Evolutionary conservation across 2,888 invertebrate species (phyloP), one percentile per base, ranked within the genome.

Genomic region (Dryocosmus kuriphilus): DNA sequence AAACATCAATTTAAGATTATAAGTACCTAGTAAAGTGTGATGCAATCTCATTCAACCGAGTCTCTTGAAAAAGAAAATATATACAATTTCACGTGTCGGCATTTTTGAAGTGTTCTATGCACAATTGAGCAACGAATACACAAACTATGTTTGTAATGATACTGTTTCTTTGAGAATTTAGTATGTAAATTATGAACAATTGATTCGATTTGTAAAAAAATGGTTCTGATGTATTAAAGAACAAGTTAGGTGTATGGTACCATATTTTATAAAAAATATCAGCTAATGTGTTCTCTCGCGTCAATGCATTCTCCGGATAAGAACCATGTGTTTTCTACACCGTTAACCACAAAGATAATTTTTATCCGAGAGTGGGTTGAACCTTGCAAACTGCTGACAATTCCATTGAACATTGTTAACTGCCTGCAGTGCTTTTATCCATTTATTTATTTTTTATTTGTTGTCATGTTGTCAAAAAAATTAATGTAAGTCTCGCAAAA

Each of bases 1-100:
- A 71, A 71, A 46, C 8, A 32, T 30, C 71, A 46, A 71, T 71
- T 51, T 30, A 51, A 71, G 32, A 71, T 41, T 46, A 51, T 32
- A 71, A 46, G 71, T 71, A 71, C 51, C 67, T 51, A 71, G 51
- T 51, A 30, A n/a, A n/a, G n/a, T 51, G 71, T 71, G 51, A 24
- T 71, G 71, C 19, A 71, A 51, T 51, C 51, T 51, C 30, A 51
- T 51, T 71, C 46, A 71, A 51, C 41, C 38, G 38, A 41, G 38
- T 71, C 71, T 71, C 51, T 51, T 71, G 11, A 51, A 30, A 30
- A 16, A n/a, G n/a, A 71, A 30, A 51, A 71, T 71, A 71, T 71
- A 71, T 32, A 32, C 46, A 19, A 71, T 51, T 71, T 51, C 51
- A 60, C 6, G 27, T 65, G 22, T 16, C 14, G 38, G 14, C 11